These are phyloP conservation scores for Pristis pectinata DNA, from an alignment of 2,797 vertebrate genomes.

Conservation along the genomic window DNA sequence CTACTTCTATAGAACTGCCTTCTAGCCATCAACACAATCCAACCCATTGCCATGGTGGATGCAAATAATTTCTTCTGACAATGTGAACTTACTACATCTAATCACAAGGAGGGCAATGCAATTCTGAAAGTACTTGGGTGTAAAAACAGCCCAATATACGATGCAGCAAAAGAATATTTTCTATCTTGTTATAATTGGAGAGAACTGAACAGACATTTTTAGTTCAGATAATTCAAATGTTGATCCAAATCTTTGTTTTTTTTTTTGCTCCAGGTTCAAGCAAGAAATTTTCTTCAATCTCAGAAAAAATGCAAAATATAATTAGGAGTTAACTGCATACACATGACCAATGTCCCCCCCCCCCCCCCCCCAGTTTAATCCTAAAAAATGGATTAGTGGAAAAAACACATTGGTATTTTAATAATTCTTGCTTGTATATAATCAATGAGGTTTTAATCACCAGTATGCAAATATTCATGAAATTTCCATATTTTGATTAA, in stretches of 20 bases:
- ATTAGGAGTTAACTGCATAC: background rate
- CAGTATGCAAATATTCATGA: constrained; percentile 10
- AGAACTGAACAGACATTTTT: background rate
- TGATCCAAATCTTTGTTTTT: background rate
- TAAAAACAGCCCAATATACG: background rate
- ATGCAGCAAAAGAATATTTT: background rate
- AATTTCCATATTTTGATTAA: constrained; percentile 26
- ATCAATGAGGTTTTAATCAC: background rate
- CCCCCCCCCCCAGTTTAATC: no score
- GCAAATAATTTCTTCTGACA: background rate
- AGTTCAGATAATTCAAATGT: background rate
- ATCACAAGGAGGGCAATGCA: background rate
- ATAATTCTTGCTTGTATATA: background rate
- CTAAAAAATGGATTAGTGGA: background rate
- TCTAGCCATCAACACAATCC: no score
- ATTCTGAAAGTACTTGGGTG: background rate
- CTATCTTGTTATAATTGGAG: background rate
- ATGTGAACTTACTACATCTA: background rate
- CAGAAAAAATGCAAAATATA: background rate
- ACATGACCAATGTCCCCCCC: no score
- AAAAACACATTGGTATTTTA: background rate
- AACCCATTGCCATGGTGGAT: no score
- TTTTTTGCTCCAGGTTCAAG: background rate
- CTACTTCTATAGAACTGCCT: no score
- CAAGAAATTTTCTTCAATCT: background rate